Evolutionary conservation across 1,140 invertebrate genomes (phyloP).

Genomic region (Cyrtorhinus lividipennis): DNA sequence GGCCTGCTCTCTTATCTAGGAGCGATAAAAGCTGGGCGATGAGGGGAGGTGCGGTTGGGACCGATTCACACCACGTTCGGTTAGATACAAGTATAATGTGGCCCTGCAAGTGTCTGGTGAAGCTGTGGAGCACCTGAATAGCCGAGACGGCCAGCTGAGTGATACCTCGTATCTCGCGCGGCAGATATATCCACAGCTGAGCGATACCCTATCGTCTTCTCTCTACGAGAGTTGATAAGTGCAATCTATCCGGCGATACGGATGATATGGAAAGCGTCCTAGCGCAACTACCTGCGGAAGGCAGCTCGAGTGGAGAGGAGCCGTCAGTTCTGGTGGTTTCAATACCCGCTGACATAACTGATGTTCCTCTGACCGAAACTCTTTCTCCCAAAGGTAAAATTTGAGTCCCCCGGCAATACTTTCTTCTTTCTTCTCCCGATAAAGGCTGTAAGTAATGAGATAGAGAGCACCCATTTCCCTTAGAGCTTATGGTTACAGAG

Average conservation of each 20-base stretch:
- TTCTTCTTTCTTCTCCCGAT: no score
- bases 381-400: neutral
- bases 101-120: neutral
- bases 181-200: neutral
- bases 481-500: no score
- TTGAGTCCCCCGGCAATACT: no score
- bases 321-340: neutral
- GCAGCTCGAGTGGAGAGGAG: neutral
- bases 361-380: neutral
- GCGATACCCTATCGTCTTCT: neutral
- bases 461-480: no score
- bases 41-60: neutral
- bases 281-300: neutral
- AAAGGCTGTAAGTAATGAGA: no score
- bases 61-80: neutral
- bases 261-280: neutral
- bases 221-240: neutral
- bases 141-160: neutral
- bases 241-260: neutral
- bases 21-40: neutral
- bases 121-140: constrained; percentile 1
- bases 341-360: neutral
- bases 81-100: neutral
- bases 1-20: constrained; percentile 9
- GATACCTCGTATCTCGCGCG: constrained; percentile 4